Evolutionary conservation across 2,113 vertebrate species (phyloP).

Genomic region (Sceloporus undulatus): DNA sequence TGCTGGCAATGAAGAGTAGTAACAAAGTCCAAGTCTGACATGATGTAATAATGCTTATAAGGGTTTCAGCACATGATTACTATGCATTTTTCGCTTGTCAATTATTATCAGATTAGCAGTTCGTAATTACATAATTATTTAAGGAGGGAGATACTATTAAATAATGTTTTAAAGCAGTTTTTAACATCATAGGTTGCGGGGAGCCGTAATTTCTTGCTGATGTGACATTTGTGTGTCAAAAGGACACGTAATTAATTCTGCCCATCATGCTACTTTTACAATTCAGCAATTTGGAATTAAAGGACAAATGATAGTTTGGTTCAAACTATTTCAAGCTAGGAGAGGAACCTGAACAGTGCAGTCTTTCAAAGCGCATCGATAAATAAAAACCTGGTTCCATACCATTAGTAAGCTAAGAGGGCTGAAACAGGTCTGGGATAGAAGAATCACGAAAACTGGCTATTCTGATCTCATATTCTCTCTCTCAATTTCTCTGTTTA

Average conservation of each 20-base stretch:
- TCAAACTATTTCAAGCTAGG: not conserved
- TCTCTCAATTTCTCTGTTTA: not conserved
- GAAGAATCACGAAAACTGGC: not conserved
- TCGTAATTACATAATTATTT: slow-evolving; percentile 65
- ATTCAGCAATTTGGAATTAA: not conserved
- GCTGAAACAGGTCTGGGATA: not conserved
- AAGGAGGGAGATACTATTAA: slow-evolving; percentile 47
- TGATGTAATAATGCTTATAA: slow-evolving; percentile 53
- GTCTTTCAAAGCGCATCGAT: not conserved
- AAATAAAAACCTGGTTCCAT: not conserved
- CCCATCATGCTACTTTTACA: not conserved
- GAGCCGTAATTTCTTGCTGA: slow-evolving; percentile 43
- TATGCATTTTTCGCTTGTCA: slow-evolving; percentile 66
- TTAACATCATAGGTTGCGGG: slow-evolving; percentile 30
- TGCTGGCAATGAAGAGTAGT: slow-evolving; percentile 67
- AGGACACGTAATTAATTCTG: not conserved
- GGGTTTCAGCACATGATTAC: slow-evolving; percentile 47
- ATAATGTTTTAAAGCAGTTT: slow-evolving; percentile 51
- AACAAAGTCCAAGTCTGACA: slow-evolving; percentile 53
- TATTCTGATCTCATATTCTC: not conserved
- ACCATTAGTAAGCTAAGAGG: not conserved
- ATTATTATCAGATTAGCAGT: slow-evolving; percentile 62
- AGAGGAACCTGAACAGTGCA: not conserved
- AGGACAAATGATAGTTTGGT: slow-evolving; percentile 4
- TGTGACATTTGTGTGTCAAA: not conserved